Percentiles rank a stretch among this genome's conserved stretches.
These are phyloP conservation scores for Eristalinus sepulchralis DNA, from an alignment of 2,888 invertebrate species.

Conservation along the genomic window DNA sequence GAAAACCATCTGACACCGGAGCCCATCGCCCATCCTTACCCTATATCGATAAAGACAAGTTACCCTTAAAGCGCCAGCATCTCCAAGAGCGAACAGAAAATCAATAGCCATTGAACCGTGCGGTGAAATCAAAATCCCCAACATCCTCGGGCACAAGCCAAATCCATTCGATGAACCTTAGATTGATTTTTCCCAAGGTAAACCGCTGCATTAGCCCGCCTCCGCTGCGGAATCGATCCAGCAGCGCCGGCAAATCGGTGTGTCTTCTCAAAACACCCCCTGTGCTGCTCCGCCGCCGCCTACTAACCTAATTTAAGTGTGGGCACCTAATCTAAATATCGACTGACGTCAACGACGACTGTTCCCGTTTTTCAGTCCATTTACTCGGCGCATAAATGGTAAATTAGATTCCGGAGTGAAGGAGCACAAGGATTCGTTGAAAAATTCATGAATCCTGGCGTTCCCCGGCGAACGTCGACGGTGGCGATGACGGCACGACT, in stretches of 20 bases:
- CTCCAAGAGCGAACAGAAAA: not conserved
- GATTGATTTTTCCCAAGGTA: slow-evolving; percentile 45
- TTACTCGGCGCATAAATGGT: slow-evolving; percentile 69
- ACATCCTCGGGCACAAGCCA: not conserved
- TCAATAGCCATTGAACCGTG: not conserved
- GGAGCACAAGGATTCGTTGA: slow-evolving; percentile 56
- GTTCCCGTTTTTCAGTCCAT: slow-evolving; percentile 67
- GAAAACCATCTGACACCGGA: not conserved
- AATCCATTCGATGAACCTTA: slow-evolving; percentile 24
- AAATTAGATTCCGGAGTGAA: slow-evolving; percentile 65
- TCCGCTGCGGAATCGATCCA: slow-evolving; percentile 25
- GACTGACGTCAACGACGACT: slow-evolving; percentile 58
- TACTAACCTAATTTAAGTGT: slow-evolving; percentile 66
- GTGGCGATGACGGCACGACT: too few species aligned
- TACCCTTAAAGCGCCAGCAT: not conserved
- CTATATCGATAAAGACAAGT: not conserved
- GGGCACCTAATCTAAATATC: slow-evolving; percentile 68
- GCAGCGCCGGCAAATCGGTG: slow-evolving; percentile 18
- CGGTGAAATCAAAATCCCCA: not conserved
- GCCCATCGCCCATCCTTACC: not conserved
- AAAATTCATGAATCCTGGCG: slow-evolving; percentile 65
- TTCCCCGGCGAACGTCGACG: not conserved
- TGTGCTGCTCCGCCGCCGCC: slow-evolving; percentile 4
- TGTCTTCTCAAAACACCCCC: slow-evolving; percentile 21
- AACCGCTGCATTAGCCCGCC: slow-evolving; percentile 16